A percentile compares a stretch with the other conserved stretches of the same genome.
Conservation (phyloP, 2,888 invertebrate species). For the Trachelus tabidus region DNA sequence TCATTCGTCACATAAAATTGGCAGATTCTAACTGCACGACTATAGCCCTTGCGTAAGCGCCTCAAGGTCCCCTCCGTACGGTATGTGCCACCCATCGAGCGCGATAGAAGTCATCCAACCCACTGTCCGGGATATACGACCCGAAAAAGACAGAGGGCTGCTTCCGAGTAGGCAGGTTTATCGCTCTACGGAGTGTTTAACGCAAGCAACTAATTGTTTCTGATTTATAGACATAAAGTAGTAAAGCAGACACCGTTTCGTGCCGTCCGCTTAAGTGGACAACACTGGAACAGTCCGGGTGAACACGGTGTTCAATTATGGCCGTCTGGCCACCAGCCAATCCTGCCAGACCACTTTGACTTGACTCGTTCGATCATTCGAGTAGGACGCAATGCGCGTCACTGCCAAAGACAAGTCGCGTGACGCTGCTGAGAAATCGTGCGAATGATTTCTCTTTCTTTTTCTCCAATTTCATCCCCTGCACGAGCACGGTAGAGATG, state of each 20-base stretch:
- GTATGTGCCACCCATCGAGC: not conserved
- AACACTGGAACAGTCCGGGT: slow-evolving; percentile 35
- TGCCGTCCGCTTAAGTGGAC: slow-evolving; percentile 26
- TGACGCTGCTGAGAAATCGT: not conserved
- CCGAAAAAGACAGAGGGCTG: not conserved
- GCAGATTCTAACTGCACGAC: not conserved
- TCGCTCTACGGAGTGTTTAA: not conserved
- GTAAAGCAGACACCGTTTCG: slow-evolving; percentile 9
- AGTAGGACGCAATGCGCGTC: not conserved
- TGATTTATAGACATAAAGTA: slow-evolving; percentile 42
- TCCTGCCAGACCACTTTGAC: slow-evolving; percentile 42
- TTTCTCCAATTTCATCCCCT: not conserved
- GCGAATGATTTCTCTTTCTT: not conserved
- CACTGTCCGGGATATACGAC: too few relatives aligned
- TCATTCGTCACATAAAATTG: not conserved
- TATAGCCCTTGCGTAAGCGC: not conserved
- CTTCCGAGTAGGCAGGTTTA: not conserved
- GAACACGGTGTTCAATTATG: slow-evolving; percentile 48
- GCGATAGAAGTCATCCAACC: not conserved
- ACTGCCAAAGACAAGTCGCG: not conserved
- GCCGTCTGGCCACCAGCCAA: slow-evolving; percentile 50
- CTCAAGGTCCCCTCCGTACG: not conserved
- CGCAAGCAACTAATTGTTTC: slow-evolving; percentile 41
- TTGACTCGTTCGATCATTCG: slow-evolving; percentile 35
- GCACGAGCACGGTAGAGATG: not conserved